These are phyloP conservation scores for Lasius platythorax DNA, from an alignment of 2,888 invertebrate species.

Conservation along the genomic window DNA sequence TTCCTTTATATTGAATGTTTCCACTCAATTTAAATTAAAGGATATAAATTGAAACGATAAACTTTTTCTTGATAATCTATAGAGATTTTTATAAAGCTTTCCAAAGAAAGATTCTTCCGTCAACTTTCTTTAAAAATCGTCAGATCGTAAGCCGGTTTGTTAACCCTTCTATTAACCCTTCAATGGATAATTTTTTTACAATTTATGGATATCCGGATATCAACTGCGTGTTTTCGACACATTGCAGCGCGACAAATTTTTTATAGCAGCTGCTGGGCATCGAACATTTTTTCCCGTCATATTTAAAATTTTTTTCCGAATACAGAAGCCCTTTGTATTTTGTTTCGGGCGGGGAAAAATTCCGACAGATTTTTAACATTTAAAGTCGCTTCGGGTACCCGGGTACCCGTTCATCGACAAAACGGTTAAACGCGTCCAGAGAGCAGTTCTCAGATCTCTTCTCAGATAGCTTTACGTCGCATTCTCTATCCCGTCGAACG, in stretches of 20 bases:
- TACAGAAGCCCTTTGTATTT: too few species aligned
- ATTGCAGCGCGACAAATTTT: too few species aligned
- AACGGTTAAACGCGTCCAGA: background rate
- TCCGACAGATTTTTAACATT: too few species aligned
- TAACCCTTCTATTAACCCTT: background rate
- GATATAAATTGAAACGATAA: constrained; percentile 3
- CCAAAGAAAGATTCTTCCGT: background rate
- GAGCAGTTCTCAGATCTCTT: background rate
- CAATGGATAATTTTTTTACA: too few species aligned
- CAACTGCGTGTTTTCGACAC: too few species aligned
- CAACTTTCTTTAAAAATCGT: background rate
- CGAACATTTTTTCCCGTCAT: too few species aligned
- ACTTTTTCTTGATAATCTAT: background rate
- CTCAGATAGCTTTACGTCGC: constrained; percentile 58
- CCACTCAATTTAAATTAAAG: background rate
- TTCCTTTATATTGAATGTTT: background rate
- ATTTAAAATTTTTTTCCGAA: too few species aligned
- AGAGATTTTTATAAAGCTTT: constrained; percentile 2
- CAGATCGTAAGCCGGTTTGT: background rate
- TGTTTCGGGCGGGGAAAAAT: too few species aligned
- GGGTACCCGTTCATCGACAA: too few species aligned
- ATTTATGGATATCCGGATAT: too few species aligned
- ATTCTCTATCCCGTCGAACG: constrained; percentile 36
- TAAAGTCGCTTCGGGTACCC: too few species aligned
- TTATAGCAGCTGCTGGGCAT: too few species aligned